Percentiles rank a stretch among this genome's conserved stretches.
Evolutionary conservation across 2,888 invertebrate species (phyloP).

Genomic region (Nipponacmea schrenckii): DNA sequence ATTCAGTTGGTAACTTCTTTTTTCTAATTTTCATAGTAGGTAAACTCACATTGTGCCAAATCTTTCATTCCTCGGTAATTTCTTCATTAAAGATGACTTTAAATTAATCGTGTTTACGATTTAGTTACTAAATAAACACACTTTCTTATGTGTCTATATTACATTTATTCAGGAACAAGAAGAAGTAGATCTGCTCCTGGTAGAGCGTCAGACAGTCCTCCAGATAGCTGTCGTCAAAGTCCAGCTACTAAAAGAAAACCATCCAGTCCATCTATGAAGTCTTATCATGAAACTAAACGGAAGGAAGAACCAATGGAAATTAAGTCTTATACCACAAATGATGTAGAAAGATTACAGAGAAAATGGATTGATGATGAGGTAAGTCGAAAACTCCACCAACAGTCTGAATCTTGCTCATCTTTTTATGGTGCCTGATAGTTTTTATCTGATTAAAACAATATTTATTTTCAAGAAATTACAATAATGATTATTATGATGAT

Average conservation of each 20-base stretch:
- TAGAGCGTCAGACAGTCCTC: slow-evolving; percentile 54
- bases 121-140: too few relatives aligned
- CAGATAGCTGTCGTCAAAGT: slow-evolving; percentile 42
- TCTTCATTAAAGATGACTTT: too few relatives aligned
- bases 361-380: slow-evolving; percentile 68
- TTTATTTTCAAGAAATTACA: too few relatives aligned
- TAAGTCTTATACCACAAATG: slow-evolving; percentile 70
- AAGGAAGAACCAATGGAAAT: slow-evolving; percentile 62
- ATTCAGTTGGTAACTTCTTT: too few relatives aligned
- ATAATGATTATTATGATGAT: too few relatives aligned
- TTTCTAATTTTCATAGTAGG: too few relatives aligned
- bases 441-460: too few relatives aligned
- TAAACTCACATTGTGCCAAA: neutral
- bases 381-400: neutral
- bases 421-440: too few relatives aligned
- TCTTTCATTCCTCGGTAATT: too few relatives aligned
- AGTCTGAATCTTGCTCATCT: too few relatives aligned
- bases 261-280: slow-evolving; percentile 49
- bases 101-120: too few relatives aligned
- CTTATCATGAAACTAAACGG: slow-evolving; percentile 50
- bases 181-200: slow-evolving; percentile 65
- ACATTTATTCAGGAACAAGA: slow-evolving; percentile 41
- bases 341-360: slow-evolving; percentile 71
- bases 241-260: slow-evolving; percentile 42
- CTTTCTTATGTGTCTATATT: too few relatives aligned